Conservation (phyloP, 2,113 vertebrate species). For the Cacatua alba region DNA sequence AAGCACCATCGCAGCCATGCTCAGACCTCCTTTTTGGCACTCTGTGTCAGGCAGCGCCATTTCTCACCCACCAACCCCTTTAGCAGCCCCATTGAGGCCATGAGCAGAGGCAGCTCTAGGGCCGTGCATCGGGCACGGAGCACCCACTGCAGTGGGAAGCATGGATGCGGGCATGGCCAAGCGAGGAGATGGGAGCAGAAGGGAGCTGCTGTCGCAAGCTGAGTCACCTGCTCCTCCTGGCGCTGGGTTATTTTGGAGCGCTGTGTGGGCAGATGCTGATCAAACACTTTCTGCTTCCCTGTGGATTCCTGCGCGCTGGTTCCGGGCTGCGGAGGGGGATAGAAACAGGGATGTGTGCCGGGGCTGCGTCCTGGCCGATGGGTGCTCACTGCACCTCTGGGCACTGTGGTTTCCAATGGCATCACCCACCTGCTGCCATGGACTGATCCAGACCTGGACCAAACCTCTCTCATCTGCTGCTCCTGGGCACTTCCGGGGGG, state of each 20-base stretch:
- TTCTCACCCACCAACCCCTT: not conserved
- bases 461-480: not conserved
- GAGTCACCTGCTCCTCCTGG: slow-evolving; percentile 39
- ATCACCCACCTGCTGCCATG: not conserved
- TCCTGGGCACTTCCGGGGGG: not conserved
- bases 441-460: not conserved
- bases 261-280: slow-evolving; percentile 53
- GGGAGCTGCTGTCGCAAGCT: not conserved
- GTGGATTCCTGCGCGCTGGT: not conserved
- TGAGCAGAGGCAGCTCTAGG: not conserved
- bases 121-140: rapidly evolving
- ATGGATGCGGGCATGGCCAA: not conserved
- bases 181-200: not conserved
- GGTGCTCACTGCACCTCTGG: not conserved
- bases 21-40: too few relatives aligned
- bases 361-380: rapidly evolving
- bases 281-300: slow-evolving; percentile 24
- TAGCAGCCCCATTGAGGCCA: rapidly evolving
- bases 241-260: not conserved
- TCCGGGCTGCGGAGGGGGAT: not conserved
- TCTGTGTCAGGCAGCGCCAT: rapidly evolving
- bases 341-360: not conserved
- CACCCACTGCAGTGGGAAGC: rapidly evolving
- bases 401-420: not conserved
- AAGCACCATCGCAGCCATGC: rapidly evolving